A percentile compares a stretch with the other conserved stretches of the same genome.
Conservation (phyloP, 2,797 vertebrate genomes). For the Brotula barbata region DNA sequence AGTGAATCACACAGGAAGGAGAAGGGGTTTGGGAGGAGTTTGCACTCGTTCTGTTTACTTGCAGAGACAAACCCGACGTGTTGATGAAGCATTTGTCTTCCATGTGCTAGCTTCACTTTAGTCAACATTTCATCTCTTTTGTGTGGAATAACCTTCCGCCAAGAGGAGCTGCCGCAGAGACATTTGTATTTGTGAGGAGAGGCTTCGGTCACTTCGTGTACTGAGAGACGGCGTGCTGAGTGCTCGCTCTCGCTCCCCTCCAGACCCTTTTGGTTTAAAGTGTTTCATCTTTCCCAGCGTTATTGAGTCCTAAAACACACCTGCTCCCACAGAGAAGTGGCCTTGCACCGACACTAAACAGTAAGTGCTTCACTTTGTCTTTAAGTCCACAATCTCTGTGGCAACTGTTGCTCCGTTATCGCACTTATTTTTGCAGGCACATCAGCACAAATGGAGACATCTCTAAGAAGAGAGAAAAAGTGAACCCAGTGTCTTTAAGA, state of each 20-base stretch:
- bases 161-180: slow-evolving; percentile 20
- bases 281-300: slow-evolving; percentile 58
- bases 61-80: neutral
- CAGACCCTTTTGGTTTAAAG: slow-evolving; percentile 54
- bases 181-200: slow-evolving; percentile 47
- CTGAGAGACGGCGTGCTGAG: slow-evolving; percentile 58
- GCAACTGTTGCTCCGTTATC: slow-evolving; percentile 45
- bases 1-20: neutral
- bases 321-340: slow-evolving; percentile 58
- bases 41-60: neutral
- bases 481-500: slow-evolving; percentile 6
- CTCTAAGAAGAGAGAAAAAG: slow-evolving; percentile 18
- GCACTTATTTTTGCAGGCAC: slow-evolving; percentile 1
- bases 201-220: slow-evolving; percentile 60
- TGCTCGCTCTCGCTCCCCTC: slow-evolving; percentile 35
- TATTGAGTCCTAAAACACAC: slow-evolving; percentile 74
- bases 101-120: slow-evolving; percentile 19
- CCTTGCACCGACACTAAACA: slow-evolving; percentile 46
- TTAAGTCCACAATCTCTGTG: slow-evolving; percentile 37
- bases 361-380: slow-evolving; percentile 54
- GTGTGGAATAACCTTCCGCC: slow-evolving; percentile 33
- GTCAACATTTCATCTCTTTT: slow-evolving; percentile 45
- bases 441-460: slow-evolving; percentile 1
- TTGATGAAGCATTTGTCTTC: slow-evolving; percentile 9
- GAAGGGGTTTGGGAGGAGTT: neutral